Evolutionary conservation across 1,140 invertebrate genomes (phyloP).

Genomic region (Sycophaga agraensis): DNA sequence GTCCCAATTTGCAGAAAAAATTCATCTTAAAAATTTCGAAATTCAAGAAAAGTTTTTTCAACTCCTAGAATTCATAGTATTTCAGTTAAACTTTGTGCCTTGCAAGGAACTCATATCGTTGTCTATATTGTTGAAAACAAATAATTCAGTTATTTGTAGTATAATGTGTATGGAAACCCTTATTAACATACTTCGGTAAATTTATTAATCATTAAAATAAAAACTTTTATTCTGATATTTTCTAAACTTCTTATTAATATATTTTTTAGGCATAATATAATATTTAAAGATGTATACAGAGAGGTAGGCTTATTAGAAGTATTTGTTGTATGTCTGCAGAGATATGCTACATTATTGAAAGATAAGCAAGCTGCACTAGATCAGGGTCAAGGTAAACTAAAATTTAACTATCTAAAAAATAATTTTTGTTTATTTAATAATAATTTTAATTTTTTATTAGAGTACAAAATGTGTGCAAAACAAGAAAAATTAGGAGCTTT

Average conservation of each 20-base stretch:
- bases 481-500: slow-evolving; percentile 79
- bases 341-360: slow-evolving; percentile 80
- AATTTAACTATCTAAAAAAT: not conserved
- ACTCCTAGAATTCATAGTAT: slow-evolving; percentile 93
- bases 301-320: slow-evolving; percentile 98
- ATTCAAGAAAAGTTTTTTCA: slow-evolving; percentile 97
- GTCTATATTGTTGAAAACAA: slow-evolving; percentile 87
- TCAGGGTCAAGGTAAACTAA: slow-evolving; percentile 48
- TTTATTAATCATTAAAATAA: not conserved
- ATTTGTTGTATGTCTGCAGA: slow-evolving; percentile 88
- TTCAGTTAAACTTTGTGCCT: slow-evolving; percentile 96
- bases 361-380: slow-evolving; percentile 63
- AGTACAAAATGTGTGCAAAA: slow-evolving; percentile 62
- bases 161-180: slow-evolving; percentile 88
- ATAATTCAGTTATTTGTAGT: slow-evolving; percentile 76
- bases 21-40: slow-evolving; percentile 84
- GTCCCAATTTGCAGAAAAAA: slow-evolving; percentile 94
- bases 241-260: not conserved
- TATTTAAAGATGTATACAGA: slow-evolving; percentile 97
- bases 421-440: not conserved
- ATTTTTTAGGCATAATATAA: slow-evolving; percentile 72
- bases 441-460: slow-evolving; percentile 36
- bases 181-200: slow-evolving; percentile 78
- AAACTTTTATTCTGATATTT: not conserved
- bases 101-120: slow-evolving; percentile 98